A percentile compares a stretch with the other conserved stretches of the same genome.
phyloP scores from a whole-genome alignment of 1,140 invertebrate genomes.

The Luehdorfia chinensis region DNA sequence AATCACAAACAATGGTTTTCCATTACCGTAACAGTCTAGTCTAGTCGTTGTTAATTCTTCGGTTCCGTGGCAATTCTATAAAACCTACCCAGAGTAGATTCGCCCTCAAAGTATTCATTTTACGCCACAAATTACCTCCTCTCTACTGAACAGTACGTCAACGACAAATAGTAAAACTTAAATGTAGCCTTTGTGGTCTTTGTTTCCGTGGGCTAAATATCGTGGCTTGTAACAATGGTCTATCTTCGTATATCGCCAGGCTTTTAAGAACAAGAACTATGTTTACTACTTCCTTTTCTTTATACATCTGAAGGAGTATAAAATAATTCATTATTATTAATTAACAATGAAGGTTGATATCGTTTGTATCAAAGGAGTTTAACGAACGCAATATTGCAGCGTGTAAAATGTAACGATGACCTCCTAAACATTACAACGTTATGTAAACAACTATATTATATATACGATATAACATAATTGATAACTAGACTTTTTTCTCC shows the following conservation, averaged over 20 bases:
- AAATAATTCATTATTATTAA: conserved; percentile 1
- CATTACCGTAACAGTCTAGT: too few relatives aligned
- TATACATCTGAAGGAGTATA: not conserved
- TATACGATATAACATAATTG: conserved; percentile 23
- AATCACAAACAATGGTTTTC: too few relatives aligned
- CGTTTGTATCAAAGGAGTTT: too few relatives aligned
- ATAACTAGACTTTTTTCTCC: too few relatives aligned
- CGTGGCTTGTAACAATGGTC: conserved; percentile 28
- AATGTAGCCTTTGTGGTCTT: conserved; percentile 43
- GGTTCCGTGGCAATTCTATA: conserved; percentile 6
- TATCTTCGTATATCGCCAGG: conserved; percentile 13
- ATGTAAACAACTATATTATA: too few relatives aligned
- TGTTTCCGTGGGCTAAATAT: conserved; percentile 32
- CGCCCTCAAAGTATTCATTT: conserved; percentile 32
- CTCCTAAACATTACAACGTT: not conserved
- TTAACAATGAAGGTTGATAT: not conserved
- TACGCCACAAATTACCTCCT: conserved; percentile 43
- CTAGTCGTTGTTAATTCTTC: conserved; percentile 1
- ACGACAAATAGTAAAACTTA: conserved; percentile 41
- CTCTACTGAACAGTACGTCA: conserved; percentile 25
- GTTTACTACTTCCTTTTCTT: conserved; percentile 14
- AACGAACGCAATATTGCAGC: not conserved
- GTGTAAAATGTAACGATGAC: not conserved
- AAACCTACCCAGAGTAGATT: conserved; percentile 2
- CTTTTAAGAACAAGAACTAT: conserved; percentile 17